Percentiles rank a stretch among this genome's conserved stretches.
Evolutionary conservation across 1,140 invertebrate species (phyloP).

Genomic region (Eulimnadia texana): DNA sequence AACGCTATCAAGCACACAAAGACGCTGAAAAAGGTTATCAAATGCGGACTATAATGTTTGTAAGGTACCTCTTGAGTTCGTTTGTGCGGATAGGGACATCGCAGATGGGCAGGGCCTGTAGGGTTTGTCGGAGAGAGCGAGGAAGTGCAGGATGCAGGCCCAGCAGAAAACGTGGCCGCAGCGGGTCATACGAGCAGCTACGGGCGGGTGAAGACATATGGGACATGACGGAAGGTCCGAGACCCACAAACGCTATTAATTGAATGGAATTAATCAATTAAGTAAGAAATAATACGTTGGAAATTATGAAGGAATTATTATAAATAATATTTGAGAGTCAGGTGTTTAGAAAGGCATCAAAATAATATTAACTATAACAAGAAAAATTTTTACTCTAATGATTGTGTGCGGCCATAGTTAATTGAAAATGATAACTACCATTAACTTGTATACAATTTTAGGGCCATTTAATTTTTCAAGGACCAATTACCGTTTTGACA

Average conservation of each 20-base stretch:
- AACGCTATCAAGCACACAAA: conserved; percentile 33
- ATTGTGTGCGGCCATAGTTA: too few relatives aligned
- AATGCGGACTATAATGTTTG: not conserved
- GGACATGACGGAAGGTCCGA: conserved; percentile 63
- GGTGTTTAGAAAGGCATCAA: too few relatives aligned
- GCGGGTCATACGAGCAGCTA: conserved; percentile 75
- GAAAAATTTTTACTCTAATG: too few relatives aligned
- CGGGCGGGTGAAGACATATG: conserved; percentile 71
- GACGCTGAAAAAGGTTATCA: conserved; percentile 9
- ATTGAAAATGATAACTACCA: too few relatives aligned
- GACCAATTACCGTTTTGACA: conserved; percentile 7
- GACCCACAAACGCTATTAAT: conserved; percentile 26
- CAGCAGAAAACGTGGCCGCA: conserved; percentile 95
- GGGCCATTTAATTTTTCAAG: conserved; percentile 8
- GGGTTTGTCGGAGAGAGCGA: conserved; percentile 61
- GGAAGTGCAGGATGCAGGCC: conserved; percentile 86
- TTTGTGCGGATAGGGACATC: conserved; percentile 55
- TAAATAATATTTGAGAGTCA: too few relatives aligned
- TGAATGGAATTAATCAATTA: not conserved
- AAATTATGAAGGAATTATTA: too few relatives aligned
- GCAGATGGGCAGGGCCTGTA: conserved; percentile 77
- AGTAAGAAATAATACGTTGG: not conserved
- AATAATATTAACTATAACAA: too few relatives aligned
- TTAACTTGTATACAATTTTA: too few relatives aligned
- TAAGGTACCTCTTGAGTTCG: conserved; percentile 60